phyloP scores from a whole-genome alignment of 2,797 vertebrate genomes.

The Chelon auratus region DNA sequence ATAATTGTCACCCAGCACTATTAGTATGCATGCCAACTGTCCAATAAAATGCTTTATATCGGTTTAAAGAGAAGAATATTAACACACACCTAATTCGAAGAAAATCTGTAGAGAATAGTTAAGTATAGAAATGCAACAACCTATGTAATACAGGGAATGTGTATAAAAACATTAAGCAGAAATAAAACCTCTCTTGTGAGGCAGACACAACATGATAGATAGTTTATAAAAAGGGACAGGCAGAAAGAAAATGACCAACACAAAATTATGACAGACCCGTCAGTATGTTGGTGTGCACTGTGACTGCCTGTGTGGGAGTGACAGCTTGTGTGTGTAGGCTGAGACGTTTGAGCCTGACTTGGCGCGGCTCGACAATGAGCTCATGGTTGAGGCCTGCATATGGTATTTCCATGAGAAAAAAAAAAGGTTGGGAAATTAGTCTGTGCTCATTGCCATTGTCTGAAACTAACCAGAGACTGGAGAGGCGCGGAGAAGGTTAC shows the following conservation, averaged over 20 bases:
- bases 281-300: conserved; percentile 61
- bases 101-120: background rate
- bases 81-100: background rate
- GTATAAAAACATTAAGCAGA: conserved; percentile 17
- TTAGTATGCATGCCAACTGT: too few relatives aligned
- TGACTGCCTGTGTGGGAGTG: conserved; percentile 72
- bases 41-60: background rate
- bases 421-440: conserved; percentile 69
- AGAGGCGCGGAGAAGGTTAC: conserved; percentile 27
- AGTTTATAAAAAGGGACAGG: conserved; percentile 54
- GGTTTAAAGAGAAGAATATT: background rate
- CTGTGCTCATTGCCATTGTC: conserved; percentile 67
- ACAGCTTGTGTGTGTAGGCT: conserved; percentile 69
- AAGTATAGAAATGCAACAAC: background rate
- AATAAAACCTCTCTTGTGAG: conserved; percentile 10
- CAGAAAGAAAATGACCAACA: conserved; percentile 58
- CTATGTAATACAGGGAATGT: background rate
- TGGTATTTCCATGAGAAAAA: conserved; percentile 88
- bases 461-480: conserved; percentile 77
- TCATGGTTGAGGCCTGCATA: conserved; percentile 84
- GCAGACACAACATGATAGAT: conserved; percentile 28
- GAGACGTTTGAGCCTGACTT: conserved; percentile 81
- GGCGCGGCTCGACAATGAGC: conserved; percentile 86
- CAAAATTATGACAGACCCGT: conserved; percentile 66
- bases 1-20: background rate